Base-by-base conservation (phyloP, 2,797 vertebrate species). In the Catamblyrhynchus diadema region DNA sequence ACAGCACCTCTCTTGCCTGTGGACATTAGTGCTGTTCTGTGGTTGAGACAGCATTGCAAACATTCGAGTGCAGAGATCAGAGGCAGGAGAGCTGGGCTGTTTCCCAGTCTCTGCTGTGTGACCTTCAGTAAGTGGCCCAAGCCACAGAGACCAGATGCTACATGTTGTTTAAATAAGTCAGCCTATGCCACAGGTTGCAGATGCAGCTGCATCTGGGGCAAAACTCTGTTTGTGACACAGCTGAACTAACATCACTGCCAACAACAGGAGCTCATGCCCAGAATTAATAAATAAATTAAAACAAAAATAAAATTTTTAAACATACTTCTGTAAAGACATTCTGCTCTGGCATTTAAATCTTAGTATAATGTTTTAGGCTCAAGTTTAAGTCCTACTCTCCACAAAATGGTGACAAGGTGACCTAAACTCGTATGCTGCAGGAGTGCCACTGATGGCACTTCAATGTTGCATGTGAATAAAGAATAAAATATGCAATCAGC, bases 41-140 rank as follows among this genome's bases (percentile, higher is more conserved):
- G 83, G 62, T 59, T 24, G 44, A 84, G 66, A 54, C 86, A 90
- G 62, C 39, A 53, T 75, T 86, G 62, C 44, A 90, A 90, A 90
- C 69, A 32, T 45, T 79, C 0, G 0, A 83, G n/a, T 10, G 32
- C 23, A 62, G 70, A 69, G 74, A 88, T 73, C 70, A 88, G 85
- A 94, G 39, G 53, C 69, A 88, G 85, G 60, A 86, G 70, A 93
- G 44, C 65, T 90, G 65, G 69, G 74, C 8, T 75, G 48, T 65
- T 90, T 96, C 57, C 93, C 90, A 81, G 70, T 50, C 61, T 95
- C 61, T 88, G 93, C 88, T 92, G 74, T 67, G 74, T 90, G 86
- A 95, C 60, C 67, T 92, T 67, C n/a, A 2, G 71, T 91, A 80
- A 86, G 74, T 70, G 41, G 4, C 89, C 56, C 56, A 77, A 95